A percentile compares a stretch with the other conserved stretches of the same genome.
Evolutionary conservation across 2,888 invertebrate genomes (phyloP).

Genomic region (Pheosia gnoma): DNA sequence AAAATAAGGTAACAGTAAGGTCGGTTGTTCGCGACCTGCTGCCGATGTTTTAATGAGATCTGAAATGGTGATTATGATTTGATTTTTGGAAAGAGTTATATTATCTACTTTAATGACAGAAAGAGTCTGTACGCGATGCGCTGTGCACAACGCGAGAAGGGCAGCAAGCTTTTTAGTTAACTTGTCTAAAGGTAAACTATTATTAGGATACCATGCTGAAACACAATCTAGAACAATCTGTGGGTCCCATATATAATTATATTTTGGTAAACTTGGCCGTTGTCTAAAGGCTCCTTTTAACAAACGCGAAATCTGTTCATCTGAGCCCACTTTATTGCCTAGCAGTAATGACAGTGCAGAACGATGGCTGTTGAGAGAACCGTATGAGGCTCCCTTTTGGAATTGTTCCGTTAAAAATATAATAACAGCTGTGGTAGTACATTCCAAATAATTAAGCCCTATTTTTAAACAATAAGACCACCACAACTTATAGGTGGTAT

Average conservation of each 20-base stretch:
- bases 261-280: conserved; percentile 13
- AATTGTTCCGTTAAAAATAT: conserved; percentile 6
- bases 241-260: conserved; percentile 15
- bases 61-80: neutral
- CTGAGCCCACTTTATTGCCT: conserved; percentile 1
- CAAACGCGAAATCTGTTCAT: conserved; percentile 7
- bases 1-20: neutral
- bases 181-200: neutral
- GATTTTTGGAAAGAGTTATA: neutral
- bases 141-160: neutral
- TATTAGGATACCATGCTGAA: neutral
- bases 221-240: neutral
- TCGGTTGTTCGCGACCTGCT: neutral
- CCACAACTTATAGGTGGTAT: conserved; percentile 22
- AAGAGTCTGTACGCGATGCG: no score
- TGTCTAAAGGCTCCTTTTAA: conserved; percentile 8
- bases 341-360: conserved; percentile 11
- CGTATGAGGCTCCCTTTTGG: conserved; percentile 10
- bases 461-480: conserved; percentile 9
- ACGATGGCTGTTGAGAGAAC: conserved; percentile 9
- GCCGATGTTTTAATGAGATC: neutral
- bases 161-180: neutral
- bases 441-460: neutral
- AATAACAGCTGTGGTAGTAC: neutral
- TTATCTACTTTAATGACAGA: neutral